These are phyloP conservation scores for Alaudala cheleensis DNA, from an alignment of 2,113 vertebrate species.

Conservation along the genomic window DNA sequence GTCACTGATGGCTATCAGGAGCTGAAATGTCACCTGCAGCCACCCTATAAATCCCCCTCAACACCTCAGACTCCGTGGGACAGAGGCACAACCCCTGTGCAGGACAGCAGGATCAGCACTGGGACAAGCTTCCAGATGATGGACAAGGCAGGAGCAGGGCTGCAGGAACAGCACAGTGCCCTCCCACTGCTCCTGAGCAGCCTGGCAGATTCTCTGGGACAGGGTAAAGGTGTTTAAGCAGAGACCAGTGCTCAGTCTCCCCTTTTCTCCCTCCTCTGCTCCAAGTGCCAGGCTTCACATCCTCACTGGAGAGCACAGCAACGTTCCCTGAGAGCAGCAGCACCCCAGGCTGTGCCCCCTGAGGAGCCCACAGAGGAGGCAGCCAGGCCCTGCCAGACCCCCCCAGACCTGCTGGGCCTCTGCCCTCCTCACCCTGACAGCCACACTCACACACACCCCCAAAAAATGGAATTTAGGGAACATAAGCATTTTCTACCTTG, in stretches of 20 bases:
- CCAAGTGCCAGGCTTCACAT: neutral
- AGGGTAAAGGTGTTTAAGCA: neutral
- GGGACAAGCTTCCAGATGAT: fast-evolving
- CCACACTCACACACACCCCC: fast-evolving
- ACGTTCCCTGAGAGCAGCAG: neutral
- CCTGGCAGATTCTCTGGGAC: neutral
- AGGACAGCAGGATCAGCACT: fast-evolving
- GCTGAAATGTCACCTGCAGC: neutral
- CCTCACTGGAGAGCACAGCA: fast-evolving
- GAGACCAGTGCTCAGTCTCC: neutral
- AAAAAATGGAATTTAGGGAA: neutral
- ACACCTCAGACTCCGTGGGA: fast-evolving
- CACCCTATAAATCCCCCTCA: neutral
- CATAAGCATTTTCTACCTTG: neutral
- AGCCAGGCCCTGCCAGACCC: neutral
- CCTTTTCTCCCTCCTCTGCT: neutral
- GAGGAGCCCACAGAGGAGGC: fast-evolving
- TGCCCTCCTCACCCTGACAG: neutral
- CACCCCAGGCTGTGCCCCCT: fast-evolving
- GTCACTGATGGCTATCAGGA: neutral
- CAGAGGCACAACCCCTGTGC: neutral
- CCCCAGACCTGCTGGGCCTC: neutral
- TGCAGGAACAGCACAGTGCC: neutral
- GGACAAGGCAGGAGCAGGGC: neutral
- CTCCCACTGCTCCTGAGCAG: neutral